Conservation (phyloP, 2,113 vertebrate species). For the Electrona antarctica region DNA sequence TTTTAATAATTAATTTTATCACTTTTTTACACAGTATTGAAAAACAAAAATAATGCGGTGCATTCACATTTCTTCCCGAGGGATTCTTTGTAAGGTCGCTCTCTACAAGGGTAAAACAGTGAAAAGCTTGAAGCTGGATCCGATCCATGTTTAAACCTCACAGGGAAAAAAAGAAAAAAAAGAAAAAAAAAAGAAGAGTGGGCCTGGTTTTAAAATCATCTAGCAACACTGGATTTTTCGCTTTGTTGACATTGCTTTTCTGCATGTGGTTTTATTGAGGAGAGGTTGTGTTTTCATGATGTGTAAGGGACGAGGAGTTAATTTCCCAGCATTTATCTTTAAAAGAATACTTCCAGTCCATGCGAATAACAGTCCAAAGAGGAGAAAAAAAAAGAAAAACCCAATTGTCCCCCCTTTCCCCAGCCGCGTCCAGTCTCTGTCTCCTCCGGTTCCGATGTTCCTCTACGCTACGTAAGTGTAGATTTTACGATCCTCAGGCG, state of each 20-base stretch:
- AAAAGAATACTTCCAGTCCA: conserved; percentile 95
- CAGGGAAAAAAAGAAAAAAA: conserved; percentile 69
- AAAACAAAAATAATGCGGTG: conserved; percentile 90
- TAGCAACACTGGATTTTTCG: conserved; percentile 87
- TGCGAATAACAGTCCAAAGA: conserved; percentile 88
- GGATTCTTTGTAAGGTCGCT: conserved; percentile 89
- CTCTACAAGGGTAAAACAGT: conserved; percentile 92
- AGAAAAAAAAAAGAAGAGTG: conserved; percentile 73
- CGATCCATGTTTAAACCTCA: conserved; percentile 88
- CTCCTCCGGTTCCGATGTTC: conserved; percentile 36
- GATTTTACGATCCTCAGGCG: conserved; percentile 97
- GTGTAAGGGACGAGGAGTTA: conserved; percentile 55
- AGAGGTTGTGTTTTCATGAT: conserved; percentile 36
- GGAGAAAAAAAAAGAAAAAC: conserved; percentile 41
- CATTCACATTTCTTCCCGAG: conserved; percentile 96
- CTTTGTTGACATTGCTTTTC: conserved; percentile 50
- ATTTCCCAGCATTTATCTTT: conserved; percentile 77
- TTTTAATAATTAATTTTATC: conserved; percentile 86
- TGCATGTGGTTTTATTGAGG: conserved; percentile 35
- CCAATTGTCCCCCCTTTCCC: conserved; percentile 3
- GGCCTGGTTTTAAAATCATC: conserved; percentile 89
- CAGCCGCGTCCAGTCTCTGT: conserved; percentile 33
- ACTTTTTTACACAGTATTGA: conserved; percentile 93
- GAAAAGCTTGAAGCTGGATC: conserved; percentile 93
- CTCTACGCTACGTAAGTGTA: conserved; percentile 97